Conservation (phyloP, 2,888 invertebrate species). For the Hypomecis atomaria region DNA sequence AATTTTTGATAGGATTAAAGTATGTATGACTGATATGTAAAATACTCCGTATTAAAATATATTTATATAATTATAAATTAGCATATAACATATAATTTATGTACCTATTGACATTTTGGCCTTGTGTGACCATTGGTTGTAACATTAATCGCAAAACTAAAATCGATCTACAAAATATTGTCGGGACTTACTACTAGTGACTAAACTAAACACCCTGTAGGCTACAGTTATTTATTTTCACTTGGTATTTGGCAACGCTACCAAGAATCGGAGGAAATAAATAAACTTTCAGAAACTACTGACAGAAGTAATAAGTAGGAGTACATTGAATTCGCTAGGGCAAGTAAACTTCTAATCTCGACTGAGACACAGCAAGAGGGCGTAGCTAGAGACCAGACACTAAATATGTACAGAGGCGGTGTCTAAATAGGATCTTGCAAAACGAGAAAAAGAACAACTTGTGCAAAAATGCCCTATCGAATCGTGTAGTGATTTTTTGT, state of each 20-base stretch:
- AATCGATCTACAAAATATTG: not conserved
- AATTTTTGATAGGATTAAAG: no score
- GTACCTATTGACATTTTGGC: not conserved
- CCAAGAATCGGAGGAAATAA: conserved; percentile 29
- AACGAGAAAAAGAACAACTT: no score
- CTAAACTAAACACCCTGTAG: conserved; percentile 19
- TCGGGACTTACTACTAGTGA: not conserved
- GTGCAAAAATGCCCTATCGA: no score
- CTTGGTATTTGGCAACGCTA: conserved; percentile 35
- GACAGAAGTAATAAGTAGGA: conserved; percentile 43
- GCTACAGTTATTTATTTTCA: conserved; percentile 33
- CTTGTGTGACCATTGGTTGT: not conserved
- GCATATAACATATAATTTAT: no score
- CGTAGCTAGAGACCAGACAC: conserved; percentile 42
- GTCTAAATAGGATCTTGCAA: no score
- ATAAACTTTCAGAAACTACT: conserved; percentile 40
- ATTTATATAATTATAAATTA: no score
- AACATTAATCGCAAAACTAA: not conserved
- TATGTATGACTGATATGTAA: no score
- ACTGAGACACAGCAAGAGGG: conserved; percentile 69
- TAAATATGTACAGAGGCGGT: no score
- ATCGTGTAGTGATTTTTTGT: no score
- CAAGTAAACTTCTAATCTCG: conserved; percentile 67
- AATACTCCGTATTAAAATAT: no score
- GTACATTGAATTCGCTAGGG: conserved; percentile 40